phyloP scores from a whole-genome alignment of 2,888 invertebrate species.

The Sussaba pulchella region DNA sequence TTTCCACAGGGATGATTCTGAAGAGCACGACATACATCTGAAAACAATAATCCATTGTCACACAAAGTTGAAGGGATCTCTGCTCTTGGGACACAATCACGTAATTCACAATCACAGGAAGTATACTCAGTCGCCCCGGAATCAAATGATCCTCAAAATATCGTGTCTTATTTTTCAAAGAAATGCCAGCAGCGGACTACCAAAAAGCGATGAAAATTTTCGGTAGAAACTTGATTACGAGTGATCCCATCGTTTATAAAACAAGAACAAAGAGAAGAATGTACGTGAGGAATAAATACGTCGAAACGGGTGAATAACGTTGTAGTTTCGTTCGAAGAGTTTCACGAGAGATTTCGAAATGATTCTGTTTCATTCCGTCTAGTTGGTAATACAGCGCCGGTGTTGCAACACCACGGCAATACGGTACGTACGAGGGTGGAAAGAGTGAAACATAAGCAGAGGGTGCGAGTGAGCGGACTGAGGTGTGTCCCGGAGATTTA shows the following conservation, averaged over 20 bases:
- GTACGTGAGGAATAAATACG: neutral
- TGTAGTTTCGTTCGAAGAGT: conserved; percentile 11
- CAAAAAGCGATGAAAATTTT: conserved; percentile 42
- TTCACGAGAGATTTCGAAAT: conserved; percentile 24
- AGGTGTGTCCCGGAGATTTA: conserved; percentile 41
- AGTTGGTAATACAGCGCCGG: neutral
- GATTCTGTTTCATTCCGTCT: conserved; percentile 17
- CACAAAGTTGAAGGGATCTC: conserved; percentile 68
- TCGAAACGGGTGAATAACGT: neutral
- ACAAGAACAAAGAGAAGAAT: conserved; percentile 4
- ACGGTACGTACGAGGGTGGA: neutral
- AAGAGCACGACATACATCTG: neutral
- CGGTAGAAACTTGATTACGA: conserved; percentile 48
- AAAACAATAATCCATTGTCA: conserved; percentile 37
- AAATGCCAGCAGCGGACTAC: conserved; percentile 29
- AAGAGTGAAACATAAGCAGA: neutral
- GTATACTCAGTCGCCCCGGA: conserved; percentile 9
- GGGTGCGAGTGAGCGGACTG: neutral
- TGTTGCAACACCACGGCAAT: neutral
- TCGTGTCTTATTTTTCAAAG: conserved; percentile 19
- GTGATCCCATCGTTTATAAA: conserved; percentile 41
- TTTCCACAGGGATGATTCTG: neutral
- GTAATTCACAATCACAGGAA: conserved; percentile 5
- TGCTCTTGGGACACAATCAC: neutral
- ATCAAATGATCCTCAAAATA: conserved; percentile 40